Base-by-base conservation (phyloP, 1,140 invertebrate species). In the Bombus fervidus region DNA sequence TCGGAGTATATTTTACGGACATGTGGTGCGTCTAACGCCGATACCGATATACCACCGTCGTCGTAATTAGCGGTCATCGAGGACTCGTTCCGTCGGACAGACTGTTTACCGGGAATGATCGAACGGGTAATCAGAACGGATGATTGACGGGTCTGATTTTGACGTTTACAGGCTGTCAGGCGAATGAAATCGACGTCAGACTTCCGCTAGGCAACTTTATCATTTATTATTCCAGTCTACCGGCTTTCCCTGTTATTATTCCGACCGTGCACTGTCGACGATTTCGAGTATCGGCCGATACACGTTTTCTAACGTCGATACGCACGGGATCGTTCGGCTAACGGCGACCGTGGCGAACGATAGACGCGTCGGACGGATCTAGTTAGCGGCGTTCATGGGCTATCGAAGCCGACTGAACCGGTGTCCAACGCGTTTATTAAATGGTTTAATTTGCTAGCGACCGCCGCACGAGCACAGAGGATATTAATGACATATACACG, bases 61-160 rank as follows among this genome's bases (percentile, higher is more conserved):
- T 12, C 75, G 75, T 84, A 78, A 84, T 78, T 78, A 84, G n/a
- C 82, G 64, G 66, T 79, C 74, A 39, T 59, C 43, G 43, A 34
- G 37, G n/a, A 39, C 25, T 43, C 69, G 41, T 62, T 34, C 57
- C 31, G 41, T 47, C 47, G 39, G 69, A 74, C 80, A 62, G 69
- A 59, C 81, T 83, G 34, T 62, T 83, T 83, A 68, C 73, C 43
- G 31, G n/a, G 73, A 68, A 74, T 75, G 81, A 78, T 84, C 82
- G 74, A 78, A 78, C 82, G 66, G 68, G 82, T 72, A 78, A 84
- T 84, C 82, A 79, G 39, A 25, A 71, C 57, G 82, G 53, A 73
- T 80, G 83, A 85, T 41, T 39, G 83, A 85, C 68, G 77, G 83
- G 68, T 39, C 76, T 62, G 83, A 80, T 80, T 80, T 80, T 57